Conservation (phyloP, 2,888 invertebrate species). For the Standfussiana lucernea region DNA sequence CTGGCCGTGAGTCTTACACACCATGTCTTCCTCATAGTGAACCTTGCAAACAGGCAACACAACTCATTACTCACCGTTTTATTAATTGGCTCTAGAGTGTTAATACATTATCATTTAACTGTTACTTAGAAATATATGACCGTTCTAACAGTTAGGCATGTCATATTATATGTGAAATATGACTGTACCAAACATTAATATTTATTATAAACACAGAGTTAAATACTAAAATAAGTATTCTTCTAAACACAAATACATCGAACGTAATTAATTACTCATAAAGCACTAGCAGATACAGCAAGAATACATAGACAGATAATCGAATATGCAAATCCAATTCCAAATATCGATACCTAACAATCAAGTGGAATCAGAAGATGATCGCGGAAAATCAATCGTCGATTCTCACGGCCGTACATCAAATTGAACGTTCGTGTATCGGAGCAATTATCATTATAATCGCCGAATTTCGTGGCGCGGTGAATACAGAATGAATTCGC, state of each 20-base stretch:
- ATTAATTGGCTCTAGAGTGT: conserved; percentile 43
- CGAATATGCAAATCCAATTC: conserved; percentile 78
- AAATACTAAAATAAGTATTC: conserved; percentile 27
- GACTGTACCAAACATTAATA: conserved; percentile 24
- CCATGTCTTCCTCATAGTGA: conserved; percentile 15
- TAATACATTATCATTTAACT: conserved; percentile 35
- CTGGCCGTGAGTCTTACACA: conserved; percentile 92
- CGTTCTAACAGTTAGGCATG: conserved; percentile 18
- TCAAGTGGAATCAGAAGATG: conserved; percentile 79
- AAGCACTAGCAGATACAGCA: conserved; percentile 41
- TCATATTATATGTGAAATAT: conserved; percentile 39
- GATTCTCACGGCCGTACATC: conserved; percentile 90
- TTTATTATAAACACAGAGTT: conserved; percentile 31
- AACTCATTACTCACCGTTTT: background rate
- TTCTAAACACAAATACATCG: conserved; percentile 32
- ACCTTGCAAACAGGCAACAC: background rate
- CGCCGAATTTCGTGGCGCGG: conserved; percentile 84
- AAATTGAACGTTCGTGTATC: conserved; percentile 87
- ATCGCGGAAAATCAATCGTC: conserved; percentile 87
- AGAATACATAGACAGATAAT: conserved; percentile 68
- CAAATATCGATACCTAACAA: conserved; percentile 77
- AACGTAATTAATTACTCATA: conserved; percentile 49
- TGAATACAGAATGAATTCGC: conserved; percentile 89
- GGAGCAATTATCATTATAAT: conserved; percentile 89
- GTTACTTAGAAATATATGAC: conserved; percentile 17